These are phyloP conservation scores for Hyperopisus bebe DNA, from an alignment of 2,113 vertebrate species.

Conservation along the genomic window DNA sequence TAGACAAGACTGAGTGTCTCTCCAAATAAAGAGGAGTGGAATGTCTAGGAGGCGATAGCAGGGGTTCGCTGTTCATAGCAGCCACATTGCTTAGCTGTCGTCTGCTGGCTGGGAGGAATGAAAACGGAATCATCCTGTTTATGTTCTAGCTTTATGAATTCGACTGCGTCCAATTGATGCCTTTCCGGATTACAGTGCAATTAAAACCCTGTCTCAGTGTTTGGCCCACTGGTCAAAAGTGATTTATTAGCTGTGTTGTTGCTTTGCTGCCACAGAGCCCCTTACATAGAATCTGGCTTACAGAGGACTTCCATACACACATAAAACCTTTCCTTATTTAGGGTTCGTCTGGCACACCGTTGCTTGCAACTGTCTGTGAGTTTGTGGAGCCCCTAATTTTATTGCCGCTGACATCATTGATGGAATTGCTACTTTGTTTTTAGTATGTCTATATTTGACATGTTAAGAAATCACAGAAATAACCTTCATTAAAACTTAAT, in stretches of 20 bases:
- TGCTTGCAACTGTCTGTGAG: not conserved
- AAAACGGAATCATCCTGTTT: not conserved
- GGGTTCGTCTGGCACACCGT: not conserved
- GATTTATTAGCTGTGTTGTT: not conserved
- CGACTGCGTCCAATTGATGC: not conserved
- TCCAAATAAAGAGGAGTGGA: constrained; percentile 37
- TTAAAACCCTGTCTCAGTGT: not conserved
- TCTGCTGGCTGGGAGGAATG: not conserved
- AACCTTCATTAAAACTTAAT: not conserved
- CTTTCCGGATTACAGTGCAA: not conserved
- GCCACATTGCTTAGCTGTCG: not conserved
- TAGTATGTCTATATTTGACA: not conserved
- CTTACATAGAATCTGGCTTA: not conserved
- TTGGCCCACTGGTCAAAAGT: not conserved
- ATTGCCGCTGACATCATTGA: not conserved
- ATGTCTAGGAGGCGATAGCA: constrained; percentile 23
- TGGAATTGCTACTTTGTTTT: not conserved
- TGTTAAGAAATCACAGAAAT: not conserved
- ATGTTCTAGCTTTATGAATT: not conserved
- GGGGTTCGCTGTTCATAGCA: not conserved
- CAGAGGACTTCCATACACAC: not conserved
- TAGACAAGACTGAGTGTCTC: constrained; percentile 34
- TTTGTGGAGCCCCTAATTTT: not conserved
- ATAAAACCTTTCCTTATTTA: constrained; percentile 8
- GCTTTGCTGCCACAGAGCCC: not conserved